Conservation (phyloP, 2,888 invertebrate species). For the Drosophila algonquin region DNA sequence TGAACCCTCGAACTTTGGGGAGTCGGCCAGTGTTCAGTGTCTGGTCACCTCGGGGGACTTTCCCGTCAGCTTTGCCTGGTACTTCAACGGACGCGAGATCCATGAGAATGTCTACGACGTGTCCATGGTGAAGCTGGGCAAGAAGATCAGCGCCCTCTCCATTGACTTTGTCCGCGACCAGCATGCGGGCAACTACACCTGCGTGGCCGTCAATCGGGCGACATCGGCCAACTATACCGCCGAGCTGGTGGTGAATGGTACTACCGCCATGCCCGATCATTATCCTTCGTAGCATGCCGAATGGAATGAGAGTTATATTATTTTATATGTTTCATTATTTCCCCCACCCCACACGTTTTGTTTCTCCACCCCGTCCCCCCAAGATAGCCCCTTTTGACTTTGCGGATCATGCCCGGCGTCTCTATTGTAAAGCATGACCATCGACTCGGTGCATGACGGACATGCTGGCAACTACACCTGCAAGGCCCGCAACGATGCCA, state of each 20-base stretch:
- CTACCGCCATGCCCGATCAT: not conserved
- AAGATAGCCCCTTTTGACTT: constrained; percentile 90
- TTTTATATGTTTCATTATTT: constrained; percentile 34
- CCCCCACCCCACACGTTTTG: not conserved
- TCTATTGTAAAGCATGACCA: constrained; percentile 85
- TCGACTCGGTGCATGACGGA: constrained; percentile 86
- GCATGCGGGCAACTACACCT: constrained; percentile 90
- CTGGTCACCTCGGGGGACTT: constrained; percentile 87
- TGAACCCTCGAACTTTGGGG: constrained; percentile 87
- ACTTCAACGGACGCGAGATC: constrained; percentile 85
- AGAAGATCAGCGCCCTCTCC: constrained; percentile 87
- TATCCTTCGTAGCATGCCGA: constrained; percentile 51
- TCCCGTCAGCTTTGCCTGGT: constrained; percentile 89
- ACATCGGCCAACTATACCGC: constrained; percentile 87
- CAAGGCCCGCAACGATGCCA: constrained; percentile 89
- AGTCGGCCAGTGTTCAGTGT: constrained; percentile 87
- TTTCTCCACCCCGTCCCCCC: constrained; percentile 86
- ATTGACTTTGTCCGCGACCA: constrained; percentile 89
- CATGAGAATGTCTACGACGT: constrained; percentile 85
- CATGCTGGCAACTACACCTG: constrained; percentile 92
- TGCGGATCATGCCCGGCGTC: constrained; percentile 87
- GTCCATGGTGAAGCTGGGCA: constrained; percentile 85
- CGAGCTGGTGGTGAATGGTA: constrained; percentile 87
- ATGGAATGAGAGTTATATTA: constrained; percentile 2
- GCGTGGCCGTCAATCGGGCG: constrained; percentile 88